Percentiles rank a stretch among this genome's conserved stretches.
These are phyloP conservation scores for Symphodus melops DNA, from an alignment of 2,113 vertebrate species.

Conservation along the genomic window DNA sequence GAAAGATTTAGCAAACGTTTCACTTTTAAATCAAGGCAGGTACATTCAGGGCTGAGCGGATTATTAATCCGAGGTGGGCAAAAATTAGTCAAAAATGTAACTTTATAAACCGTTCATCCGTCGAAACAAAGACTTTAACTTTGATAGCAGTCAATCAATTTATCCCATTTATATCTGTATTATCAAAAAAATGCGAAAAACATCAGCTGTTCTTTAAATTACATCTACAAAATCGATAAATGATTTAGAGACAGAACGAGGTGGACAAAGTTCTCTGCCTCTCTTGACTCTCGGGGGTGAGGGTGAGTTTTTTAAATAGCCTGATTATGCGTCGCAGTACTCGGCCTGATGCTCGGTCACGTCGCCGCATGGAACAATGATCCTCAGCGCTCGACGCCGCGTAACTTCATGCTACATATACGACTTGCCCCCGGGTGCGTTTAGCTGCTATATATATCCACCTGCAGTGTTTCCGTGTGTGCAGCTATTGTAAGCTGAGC, in stretches of 20 bases:
- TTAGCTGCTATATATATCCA: not conserved
- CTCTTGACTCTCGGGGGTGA: not conserved
- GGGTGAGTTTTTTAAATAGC: not conserved
- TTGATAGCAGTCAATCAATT: too few relatives aligned
- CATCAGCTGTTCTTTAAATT: too few relatives aligned
- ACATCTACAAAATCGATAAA: too few relatives aligned
- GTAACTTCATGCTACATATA: constrained; percentile 12
- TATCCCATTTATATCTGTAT: too few relatives aligned
- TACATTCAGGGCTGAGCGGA: too few relatives aligned
- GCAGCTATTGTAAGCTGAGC: not conserved
- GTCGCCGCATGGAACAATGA: not conserved
- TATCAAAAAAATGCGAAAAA: not conserved
- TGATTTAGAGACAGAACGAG: not conserved
- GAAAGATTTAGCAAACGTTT: too few relatives aligned
- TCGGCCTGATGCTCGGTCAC: constrained; percentile 16
- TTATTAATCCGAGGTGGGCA: too few relatives aligned
- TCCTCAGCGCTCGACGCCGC: not conserved
- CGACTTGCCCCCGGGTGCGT: not conserved
- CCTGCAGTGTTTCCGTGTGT: not conserved
- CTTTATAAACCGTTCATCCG: too few relatives aligned
- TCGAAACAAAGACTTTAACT: too few relatives aligned
- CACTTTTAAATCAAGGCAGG: too few relatives aligned
- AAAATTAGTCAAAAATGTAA: too few relatives aligned
- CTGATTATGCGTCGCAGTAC: not conserved
- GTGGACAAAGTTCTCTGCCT: not conserved